Base-by-base conservation (phyloP, 2,888 invertebrate species). In the Apamea monoglypha region DNA sequence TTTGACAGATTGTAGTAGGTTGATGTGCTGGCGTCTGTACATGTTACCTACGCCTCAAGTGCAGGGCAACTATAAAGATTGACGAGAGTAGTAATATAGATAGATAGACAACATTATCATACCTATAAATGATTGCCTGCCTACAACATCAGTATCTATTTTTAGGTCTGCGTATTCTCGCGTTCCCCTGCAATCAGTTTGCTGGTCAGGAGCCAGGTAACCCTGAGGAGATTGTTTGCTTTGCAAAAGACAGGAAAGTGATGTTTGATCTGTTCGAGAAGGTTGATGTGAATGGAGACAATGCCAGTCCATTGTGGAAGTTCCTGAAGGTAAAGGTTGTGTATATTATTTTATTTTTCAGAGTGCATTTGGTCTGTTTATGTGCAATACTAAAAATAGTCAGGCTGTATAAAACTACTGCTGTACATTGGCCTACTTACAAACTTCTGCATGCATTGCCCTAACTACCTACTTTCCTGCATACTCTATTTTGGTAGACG, bases 101-200 rank as follows among this genome's bases (percentile, higher is more conserved):
- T 4, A n/a, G 16, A 50, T 50, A 53, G 10, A 32, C 18, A 63
- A 12, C 1, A 32, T 32, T 21, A 36, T 40, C 16, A 63, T 25
- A 63, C 7, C 4, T 29, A 5, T 16, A 36, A 47, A 64, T 50
- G 21, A 47, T 67, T 66, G 1, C 25, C 5, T 75, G 73, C 56
- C 74, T 47, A 44, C 14, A 73, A 18, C 1, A 32, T 70, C 4
- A n/a, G 14, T n/a, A 18, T 66, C 25, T 77, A 64, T 85, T 91
- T 92, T 44, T 96, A 97, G 98, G 98, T 83, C 95, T 99, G 64
- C 97, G 97, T 88, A 98, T 99, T 89, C 96, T 99, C 82, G 98
- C 98, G 1, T 99, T 99, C 94, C 99, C 99, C 0, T 99, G 99
- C 95, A 99, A 99, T 93, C 99, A 99, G 93, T 99, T 99, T 91